Evolutionary conservation across 2,113 vertebrate genomes (phyloP), one percentile per base, ranked within the genome.

Genomic region (human (Homo sapiens)): DNA sequence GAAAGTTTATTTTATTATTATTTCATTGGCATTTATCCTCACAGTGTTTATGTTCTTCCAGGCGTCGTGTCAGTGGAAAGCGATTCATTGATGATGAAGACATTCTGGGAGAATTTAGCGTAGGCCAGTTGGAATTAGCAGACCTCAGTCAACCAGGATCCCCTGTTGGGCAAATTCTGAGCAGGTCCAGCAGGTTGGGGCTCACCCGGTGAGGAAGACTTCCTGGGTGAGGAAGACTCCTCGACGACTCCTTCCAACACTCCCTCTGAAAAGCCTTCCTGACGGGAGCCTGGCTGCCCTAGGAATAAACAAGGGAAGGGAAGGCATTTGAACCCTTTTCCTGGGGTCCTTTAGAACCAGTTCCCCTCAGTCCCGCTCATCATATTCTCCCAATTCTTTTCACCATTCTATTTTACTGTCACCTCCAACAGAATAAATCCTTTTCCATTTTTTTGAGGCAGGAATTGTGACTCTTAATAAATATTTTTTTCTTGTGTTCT

Each of bases 101-200:
- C 6, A 12, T 48, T 5, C 12, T 0, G 0, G 10, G 16, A 45
- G 40, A 43, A 13, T 14, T 12, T 35, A 35, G 45, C 35, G 14
- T 52, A 55, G 72, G 22, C 27, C 6, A 13, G 3, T 5, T 40
- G 6, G 30, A 57, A 8, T n/a, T 9, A 43, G 38, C 10, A 16
- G 16, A 16, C 61, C 10, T 35, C 78, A 8, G 20, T 40, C 0
- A n/a, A 20, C 25, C n/a, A 4, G 30, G 30, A 10, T 45, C 10
- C 0, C 0, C 0, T 17, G 55, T 5, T 17, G 35, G 57, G 70
- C 43, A 17, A 16, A 38, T 3, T 52, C 70, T 35, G 20, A 22
- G 40, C 43, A 8, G 5, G 75, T 48, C 72, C 57, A 8, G 70
- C 9, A 38, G 17, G 13, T 10, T 23, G 70, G 91, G 57, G 7